Conservation (phyloP, 2,888 invertebrate genomes). For the Herminia tarsipennalis region DNA sequence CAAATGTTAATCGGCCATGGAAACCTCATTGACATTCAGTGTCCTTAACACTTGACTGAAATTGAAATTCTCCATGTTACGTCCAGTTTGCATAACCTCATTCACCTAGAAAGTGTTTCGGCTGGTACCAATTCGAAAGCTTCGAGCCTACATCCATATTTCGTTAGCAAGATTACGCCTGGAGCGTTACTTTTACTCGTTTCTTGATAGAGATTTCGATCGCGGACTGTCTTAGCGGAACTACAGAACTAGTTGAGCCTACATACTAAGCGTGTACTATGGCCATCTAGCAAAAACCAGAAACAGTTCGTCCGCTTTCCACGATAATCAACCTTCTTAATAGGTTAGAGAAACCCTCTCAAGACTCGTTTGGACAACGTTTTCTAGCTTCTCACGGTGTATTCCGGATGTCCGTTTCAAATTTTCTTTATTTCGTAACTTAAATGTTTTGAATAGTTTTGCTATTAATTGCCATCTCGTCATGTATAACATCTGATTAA, state of each 20-base stretch:
- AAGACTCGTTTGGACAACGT: slow-evolving; percentile 61
- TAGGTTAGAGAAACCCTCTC: slow-evolving; percentile 77
- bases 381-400: slow-evolving; percentile 66
- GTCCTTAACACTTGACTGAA: slow-evolving; percentile 56
- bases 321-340: slow-evolving; percentile 75
- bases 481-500: slow-evolving; percentile 39
- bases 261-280: slow-evolving; percentile 65
- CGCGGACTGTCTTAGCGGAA: slow-evolving; percentile 65
- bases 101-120: slow-evolving; percentile 82
- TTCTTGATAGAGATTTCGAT: slow-evolving; percentile 70
- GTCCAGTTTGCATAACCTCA: slow-evolving; percentile 76
- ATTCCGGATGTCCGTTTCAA: slow-evolving; percentile 59
- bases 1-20: slow-evolving; percentile 46
- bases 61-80: slow-evolving; percentile 81
- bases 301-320: slow-evolving; percentile 74
- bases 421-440: slow-evolving; percentile 43
- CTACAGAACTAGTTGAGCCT: slow-evolving; percentile 72
- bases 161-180: slow-evolving; percentile 71
- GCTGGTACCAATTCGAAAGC: slow-evolving; percentile 74
- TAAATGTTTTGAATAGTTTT: slow-evolving; percentile 28
- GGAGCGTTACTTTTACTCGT: slow-evolving; percentile 77
- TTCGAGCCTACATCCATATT: slow-evolving; percentile 76
- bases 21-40: slow-evolving; percentile 69
- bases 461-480: slow-evolving; percentile 30
- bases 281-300: slow-evolving; percentile 80